phyloP scores from a whole-genome alignment of 2,888 invertebrate species.

The Pachydiplax longipennis region DNA sequence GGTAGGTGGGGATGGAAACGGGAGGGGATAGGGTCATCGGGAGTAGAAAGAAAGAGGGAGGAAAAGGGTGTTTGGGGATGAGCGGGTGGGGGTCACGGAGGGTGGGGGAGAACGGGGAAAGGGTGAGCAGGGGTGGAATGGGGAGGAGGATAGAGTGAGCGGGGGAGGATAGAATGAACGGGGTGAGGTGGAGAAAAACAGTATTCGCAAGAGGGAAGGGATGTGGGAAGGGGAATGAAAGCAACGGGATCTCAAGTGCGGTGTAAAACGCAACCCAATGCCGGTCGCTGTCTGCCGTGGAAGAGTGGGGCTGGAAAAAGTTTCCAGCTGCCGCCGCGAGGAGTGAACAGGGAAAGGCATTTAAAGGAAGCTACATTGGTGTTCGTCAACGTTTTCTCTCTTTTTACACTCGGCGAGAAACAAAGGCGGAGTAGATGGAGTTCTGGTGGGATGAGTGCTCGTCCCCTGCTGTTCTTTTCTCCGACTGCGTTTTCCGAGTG shows the following conservation, averaged over 20 bases:
- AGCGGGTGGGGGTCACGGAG: background rate
- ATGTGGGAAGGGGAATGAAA: background rate
- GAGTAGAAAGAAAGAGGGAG: background rate
- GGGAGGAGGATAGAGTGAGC: too few species aligned
- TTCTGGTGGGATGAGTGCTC: background rate
- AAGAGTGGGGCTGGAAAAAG: background rate
- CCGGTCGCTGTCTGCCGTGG: background rate
- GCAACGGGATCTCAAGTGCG: conserved; percentile 1
- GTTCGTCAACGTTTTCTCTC: conserved; percentile 9
- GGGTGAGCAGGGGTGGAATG: too few species aligned
- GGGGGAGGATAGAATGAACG: background rate
- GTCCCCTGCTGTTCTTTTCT: background rate
- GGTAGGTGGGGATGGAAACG: background rate
- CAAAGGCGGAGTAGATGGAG: background rate
- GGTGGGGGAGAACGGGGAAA: too few species aligned
- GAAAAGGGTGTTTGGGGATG: too few species aligned
- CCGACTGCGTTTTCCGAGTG: background rate
- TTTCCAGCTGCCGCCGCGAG: conserved; percentile 8
- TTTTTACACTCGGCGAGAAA: background rate
- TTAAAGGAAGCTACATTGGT: conserved; percentile 34
- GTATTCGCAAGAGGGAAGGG: background rate
- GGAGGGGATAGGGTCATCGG: background rate
- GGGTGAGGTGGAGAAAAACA: background rate
- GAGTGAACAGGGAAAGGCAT: conserved; percentile 33
- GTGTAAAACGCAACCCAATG: conserved; percentile 17